These are phyloP conservation scores for Andrena hattorfiana DNA, from an alignment of 2,888 invertebrate genomes.

Conservation along the genomic window DNA sequence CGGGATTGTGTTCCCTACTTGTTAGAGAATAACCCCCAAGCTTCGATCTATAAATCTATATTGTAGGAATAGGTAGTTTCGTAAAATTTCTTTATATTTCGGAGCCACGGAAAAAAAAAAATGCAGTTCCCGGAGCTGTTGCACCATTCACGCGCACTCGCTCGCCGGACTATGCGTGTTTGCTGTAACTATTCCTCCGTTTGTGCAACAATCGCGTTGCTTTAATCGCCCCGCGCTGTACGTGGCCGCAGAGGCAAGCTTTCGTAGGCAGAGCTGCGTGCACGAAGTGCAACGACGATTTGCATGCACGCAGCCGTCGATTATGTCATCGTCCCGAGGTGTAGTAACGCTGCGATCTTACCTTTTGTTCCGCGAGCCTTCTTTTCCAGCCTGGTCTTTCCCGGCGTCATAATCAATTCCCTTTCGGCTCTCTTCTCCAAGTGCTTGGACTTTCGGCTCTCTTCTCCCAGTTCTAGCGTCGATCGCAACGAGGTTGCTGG, in stretches of 20 bases:
- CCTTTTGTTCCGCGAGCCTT: slow-evolving; percentile 15
- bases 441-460: no score
- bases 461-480: no score
- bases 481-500: no score
- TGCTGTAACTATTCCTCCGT: slow-evolving; percentile 12
- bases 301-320: slow-evolving; percentile 46
- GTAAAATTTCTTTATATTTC: no score
- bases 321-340: slow-evolving; percentile 51
- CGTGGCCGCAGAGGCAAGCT: slow-evolving; percentile 1
- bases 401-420: no score
- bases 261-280: slow-evolving; percentile 37
- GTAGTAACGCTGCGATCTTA: slow-evolving; percentile 1
- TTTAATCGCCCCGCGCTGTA: slow-evolving; percentile 24
- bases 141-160: neutral
- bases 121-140: no score
- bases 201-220: slow-evolving; percentile 40
- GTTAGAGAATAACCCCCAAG: no score
- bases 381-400: neutral
- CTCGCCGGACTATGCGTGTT: slow-evolving; percentile 22
- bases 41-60: no score
- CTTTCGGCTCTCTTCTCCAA: no score
- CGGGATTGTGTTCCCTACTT: no score
- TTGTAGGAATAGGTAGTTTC: no score
- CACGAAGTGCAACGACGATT: slow-evolving; percentile 25
- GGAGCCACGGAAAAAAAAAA: no score